Conservation (phyloP, 2,888 invertebrate genomes). For the Podabrus alpinus region DNA sequence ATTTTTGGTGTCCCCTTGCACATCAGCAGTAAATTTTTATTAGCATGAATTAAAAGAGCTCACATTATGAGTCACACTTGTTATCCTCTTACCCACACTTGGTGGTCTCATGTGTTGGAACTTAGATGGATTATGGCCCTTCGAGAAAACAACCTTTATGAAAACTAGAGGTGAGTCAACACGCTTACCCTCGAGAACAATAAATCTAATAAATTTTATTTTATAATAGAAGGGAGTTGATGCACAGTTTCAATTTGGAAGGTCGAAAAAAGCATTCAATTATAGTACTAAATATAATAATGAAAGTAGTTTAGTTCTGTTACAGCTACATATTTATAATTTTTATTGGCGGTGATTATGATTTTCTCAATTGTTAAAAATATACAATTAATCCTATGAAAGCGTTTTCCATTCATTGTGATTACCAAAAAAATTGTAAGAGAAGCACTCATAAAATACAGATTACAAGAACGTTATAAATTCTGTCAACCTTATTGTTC, state of each 20-base stretch:
- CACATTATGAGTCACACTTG: conserved; percentile 34
- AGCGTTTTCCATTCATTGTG: neutral
- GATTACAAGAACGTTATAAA: neutral
- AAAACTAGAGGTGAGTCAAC: conserved; percentile 43
- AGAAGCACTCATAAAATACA: neutral
- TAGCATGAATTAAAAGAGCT: conserved; percentile 23
- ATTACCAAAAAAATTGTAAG: neutral
- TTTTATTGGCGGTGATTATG: neutral
- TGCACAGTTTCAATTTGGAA: conserved; percentile 11
- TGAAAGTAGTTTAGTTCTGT: neutral
- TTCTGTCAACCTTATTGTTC: neutral
- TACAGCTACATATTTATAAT: neutral
- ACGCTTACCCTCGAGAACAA: conserved; percentile 39
- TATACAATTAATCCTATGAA: neutral
- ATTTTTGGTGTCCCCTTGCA: neutral
- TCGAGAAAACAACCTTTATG: conserved; percentile 34
- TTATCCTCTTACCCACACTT: conserved; percentile 31
- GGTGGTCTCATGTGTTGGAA: conserved; percentile 41
- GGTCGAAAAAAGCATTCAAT: conserved; percentile 16
- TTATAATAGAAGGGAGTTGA: conserved; percentile 26
- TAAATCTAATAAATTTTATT: conserved; percentile 43
- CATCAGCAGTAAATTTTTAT: conserved; percentile 17
- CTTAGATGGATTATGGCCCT: conserved; percentile 37
- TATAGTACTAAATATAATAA: neutral
- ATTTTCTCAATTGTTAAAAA: neutral